These are phyloP conservation scores for Nephrotoma flavescens DNA, from an alignment of 2,888 invertebrate genomes.

Conservation along the genomic window DNA sequence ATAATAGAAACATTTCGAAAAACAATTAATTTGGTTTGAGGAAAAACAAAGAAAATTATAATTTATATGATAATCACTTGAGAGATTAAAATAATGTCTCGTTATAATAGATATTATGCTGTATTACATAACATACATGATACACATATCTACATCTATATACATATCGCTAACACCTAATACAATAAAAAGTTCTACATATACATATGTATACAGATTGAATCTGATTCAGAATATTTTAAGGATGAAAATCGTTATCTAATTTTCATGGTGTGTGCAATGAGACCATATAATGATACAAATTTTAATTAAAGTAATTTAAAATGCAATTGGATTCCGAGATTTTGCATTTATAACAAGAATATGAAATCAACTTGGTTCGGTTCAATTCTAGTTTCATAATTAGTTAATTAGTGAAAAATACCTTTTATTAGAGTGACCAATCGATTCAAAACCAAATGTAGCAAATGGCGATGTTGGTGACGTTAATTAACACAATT, in stretches of 20 bases:
- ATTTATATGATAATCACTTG: neutral
- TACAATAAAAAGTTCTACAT: neutral
- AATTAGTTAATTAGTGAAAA: too few relatives aligned
- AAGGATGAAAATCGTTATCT: neutral
- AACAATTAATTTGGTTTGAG: neutral
- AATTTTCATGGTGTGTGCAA: neutral
- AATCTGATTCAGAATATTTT: neutral
- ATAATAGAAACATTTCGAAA: neutral
- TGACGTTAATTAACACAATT: too few relatives aligned
- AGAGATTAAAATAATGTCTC: neutral
- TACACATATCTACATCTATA: neutral
- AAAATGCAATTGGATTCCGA: neutral
- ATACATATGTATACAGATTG: neutral
- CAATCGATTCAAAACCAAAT: too few relatives aligned
- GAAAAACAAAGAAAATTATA: neutral
- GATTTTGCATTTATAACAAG: neutral
- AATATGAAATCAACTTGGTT: neutral
- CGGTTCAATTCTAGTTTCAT: neutral
- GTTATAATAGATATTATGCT: neutral
- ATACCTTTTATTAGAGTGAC: too few relatives aligned
- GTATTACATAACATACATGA: neutral
- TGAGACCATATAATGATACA: neutral
- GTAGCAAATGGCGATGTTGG: too few relatives aligned
- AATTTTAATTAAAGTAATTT: neutral
- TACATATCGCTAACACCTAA: neutral